Percentiles rank a stretch among this genome's conserved stretches.
Evolutionary conservation across 1,140 invertebrate genomes (phyloP).

Genomic region (Aphis gossypii): DNA sequence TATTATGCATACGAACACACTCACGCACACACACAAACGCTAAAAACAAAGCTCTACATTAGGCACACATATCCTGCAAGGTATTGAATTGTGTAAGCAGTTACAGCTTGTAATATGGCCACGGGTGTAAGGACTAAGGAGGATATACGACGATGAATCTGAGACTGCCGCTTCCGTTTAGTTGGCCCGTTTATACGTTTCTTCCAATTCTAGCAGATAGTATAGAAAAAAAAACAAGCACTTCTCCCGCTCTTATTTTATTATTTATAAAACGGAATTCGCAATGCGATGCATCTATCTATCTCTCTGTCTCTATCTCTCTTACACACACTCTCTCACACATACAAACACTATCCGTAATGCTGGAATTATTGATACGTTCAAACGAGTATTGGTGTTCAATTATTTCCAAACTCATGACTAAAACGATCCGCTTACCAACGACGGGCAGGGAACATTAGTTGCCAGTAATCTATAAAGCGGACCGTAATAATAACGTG

Average conservation of each 20-base stretch:
- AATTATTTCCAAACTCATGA: not conserved
- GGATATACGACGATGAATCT: not conserved
- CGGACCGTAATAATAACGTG: not conserved
- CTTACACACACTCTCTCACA: too few relatives aligned
- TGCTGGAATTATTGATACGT: not conserved
- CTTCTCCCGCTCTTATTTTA: not conserved
- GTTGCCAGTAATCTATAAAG: not conserved
- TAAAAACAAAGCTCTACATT: not conserved
- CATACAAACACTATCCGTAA: not conserved
- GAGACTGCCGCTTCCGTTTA: not conserved
- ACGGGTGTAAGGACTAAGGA: not conserved
- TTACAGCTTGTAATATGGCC: not conserved
- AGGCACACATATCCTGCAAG: not conserved
- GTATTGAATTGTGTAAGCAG: not conserved
- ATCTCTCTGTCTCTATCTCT: too few relatives aligned
- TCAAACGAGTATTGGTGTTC: slow-evolving; percentile 8
- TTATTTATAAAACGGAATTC: slow-evolving; percentile 9
- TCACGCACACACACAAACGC: not conserved
- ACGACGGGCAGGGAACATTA: not conserved
- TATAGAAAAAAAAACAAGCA: not conserved
- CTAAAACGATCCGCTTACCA: slow-evolving; percentile 4
- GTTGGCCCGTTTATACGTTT: not conserved
- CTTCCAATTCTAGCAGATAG: not conserved
- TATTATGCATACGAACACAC: too few relatives aligned
- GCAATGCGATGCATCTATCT: not conserved